These are phyloP conservation scores for Neostethus bicornis DNA, from an alignment of 2,797 vertebrate species.

Conservation along the genomic window DNA sequence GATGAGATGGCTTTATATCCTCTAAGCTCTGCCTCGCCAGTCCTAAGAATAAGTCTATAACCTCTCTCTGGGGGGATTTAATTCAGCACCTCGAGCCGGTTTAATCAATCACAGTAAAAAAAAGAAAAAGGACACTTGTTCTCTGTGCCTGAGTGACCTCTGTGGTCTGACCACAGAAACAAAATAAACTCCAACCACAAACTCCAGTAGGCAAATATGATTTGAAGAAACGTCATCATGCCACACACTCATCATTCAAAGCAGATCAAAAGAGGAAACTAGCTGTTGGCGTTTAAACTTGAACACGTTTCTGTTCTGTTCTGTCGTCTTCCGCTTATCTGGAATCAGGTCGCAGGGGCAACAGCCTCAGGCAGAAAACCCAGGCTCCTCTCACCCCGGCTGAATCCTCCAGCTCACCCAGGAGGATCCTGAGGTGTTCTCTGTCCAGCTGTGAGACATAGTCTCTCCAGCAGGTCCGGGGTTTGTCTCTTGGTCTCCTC, in stretches of 20 bases:
- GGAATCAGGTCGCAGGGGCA: too few species aligned
- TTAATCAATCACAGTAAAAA: constrained; percentile 34
- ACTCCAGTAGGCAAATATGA: constrained; percentile 49
- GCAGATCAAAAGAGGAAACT: constrained; percentile 17
- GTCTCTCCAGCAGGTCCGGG: too few species aligned
- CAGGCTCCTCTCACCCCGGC: too few species aligned
- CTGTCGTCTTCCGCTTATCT: too few species aligned
- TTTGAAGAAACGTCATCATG: constrained; percentile 45
- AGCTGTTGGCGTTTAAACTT: constrained; percentile 11
- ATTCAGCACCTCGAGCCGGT: constrained; percentile 19
- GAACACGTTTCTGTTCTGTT: too few species aligned
- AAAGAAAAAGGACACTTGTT: neutral
- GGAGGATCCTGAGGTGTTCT: too few species aligned
- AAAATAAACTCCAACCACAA: constrained; percentile 11
- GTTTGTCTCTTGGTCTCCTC: too few species aligned
- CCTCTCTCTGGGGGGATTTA: constrained; percentile 39
- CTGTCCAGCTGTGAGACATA: too few species aligned
- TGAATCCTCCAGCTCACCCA: too few species aligned
- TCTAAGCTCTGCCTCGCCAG: constrained; percentile 28
- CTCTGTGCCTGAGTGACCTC: constrained; percentile 40
- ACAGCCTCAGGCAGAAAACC: too few species aligned
- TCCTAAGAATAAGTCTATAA: constrained; percentile 23
- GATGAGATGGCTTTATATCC: constrained; percentile 49
- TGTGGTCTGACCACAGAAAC: neutral
- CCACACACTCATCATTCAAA: constrained; percentile 32